phyloP scores from a whole-genome alignment of 1,140 invertebrate species.

The Ceratoteleas bidentatus region DNA sequence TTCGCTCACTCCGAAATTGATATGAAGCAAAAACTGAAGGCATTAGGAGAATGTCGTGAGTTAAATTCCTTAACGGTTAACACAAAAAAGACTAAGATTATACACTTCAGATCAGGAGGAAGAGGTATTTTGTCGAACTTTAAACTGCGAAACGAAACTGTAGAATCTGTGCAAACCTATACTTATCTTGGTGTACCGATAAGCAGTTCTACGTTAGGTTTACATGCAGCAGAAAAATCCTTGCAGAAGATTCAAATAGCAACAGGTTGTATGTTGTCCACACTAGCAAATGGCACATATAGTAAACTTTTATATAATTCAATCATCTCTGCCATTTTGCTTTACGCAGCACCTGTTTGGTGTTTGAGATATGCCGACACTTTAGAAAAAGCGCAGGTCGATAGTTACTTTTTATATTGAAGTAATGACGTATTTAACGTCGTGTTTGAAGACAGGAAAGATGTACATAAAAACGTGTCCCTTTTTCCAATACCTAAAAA shows the following conservation, averaged over 20 bases:
- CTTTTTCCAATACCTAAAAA: no score
- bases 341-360: not conserved
- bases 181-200: not conserved
- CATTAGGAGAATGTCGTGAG: constrained; percentile 20
- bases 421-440: no score
- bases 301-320: constrained; percentile 7
- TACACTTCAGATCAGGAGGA: constrained; percentile 8
- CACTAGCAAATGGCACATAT: not conserved
- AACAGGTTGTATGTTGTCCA: not conserved
- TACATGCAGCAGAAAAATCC: not conserved
- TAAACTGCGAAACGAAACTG: not conserved
- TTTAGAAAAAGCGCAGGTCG: not conserved
- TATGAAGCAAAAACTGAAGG: constrained; percentile 5
- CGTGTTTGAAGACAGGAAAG: no score
- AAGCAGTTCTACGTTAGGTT: not conserved
- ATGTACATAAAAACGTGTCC: no score
- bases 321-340: not conserved
- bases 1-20: constrained; percentile 10
- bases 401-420: no score
- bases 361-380: not conserved
- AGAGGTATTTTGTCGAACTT: not conserved
- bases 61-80: constrained; percentile 13
- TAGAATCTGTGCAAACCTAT: constrained; percentile 14
- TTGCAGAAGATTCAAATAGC: constrained; percentile 5
- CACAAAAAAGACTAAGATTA: constrained; percentile 9